Conservation (phyloP, 2,113 vertebrate species). For the Octodon degus region DNA sequence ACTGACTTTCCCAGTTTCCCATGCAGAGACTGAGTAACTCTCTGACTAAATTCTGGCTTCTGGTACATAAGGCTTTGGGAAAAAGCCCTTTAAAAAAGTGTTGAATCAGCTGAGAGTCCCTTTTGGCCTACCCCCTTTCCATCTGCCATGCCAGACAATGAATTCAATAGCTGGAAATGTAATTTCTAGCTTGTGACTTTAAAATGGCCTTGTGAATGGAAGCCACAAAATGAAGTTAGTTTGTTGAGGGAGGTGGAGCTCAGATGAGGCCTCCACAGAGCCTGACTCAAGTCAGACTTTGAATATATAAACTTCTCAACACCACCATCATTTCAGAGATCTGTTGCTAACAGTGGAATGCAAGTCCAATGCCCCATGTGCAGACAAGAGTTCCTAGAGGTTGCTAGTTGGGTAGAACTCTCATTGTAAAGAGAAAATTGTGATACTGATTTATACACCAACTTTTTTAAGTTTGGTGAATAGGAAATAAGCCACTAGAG, state of each 20-base stretch:
- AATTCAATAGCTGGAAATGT: neutral
- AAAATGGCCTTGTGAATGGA: neutral
- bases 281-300: neutral
- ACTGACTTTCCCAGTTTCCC: neutral
- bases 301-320: neutral
- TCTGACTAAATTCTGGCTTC: neutral
- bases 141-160: neutral
- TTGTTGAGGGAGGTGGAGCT: neutral
- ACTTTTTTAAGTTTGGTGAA: neutral
- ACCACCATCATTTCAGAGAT: neutral
- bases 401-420: neutral
- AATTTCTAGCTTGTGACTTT: neutral
- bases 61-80: neutral
- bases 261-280: neutral
- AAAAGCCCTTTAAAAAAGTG: neutral
- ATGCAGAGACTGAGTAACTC: neutral
- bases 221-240: neutral
- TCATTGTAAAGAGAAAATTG: neutral
- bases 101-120: neutral
- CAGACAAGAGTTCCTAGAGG: neutral
- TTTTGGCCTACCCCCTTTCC: neutral
- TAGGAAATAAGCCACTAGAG: neutral
- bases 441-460: neutral
- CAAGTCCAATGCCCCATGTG: neutral
- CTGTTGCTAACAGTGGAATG: neutral